Base-by-base conservation (phyloP, 2,113 vertebrate species). In the Hemibagrus wyckioides region DNA sequence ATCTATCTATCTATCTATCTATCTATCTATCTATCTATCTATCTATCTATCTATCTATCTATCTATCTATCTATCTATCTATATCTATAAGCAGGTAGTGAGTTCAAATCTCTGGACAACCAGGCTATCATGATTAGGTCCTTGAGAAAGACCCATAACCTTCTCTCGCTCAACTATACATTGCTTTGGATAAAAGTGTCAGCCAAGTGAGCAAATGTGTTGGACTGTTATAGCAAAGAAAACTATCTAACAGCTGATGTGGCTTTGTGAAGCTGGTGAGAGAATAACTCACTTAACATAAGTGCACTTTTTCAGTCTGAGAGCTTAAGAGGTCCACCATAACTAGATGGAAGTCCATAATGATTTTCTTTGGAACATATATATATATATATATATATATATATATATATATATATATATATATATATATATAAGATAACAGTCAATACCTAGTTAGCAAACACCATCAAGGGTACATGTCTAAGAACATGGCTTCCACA, bases 381-480 rank as follows among this genome's bases (percentile, higher is more conserved):
- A 82, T 14, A 39, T 61, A 59, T 17, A 61, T 6, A 80, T 1
- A 36, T 41, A 77, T 6, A 3, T 6, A 44, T 6, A 44, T 6
- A 44, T 6, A 44, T 6, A 44, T 44, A 44, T 44, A 44, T 6
- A 44, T 6, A 44, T 44, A 44, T 44, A 44, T 44, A 44, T 44
- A 44, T 44, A 44, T 6, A 44, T 44, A 6, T 44, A 44, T 48
- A 48, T 2, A 83, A 57, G 50, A 57, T 69, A 69, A 41, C 33
- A 79, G 17, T 75, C 50, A 87, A 44, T 83, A 83, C 57, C 14
- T 56, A 30, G 36, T 69, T 41, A 57, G 57, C 28, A 30, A 73
- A 87, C 54, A 73, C 21, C 10, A 5, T 25, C 71, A 52, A 50
- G 44, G 9, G 8, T 36, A 30, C 71, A 75, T 59, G 67, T 61